Conservation (phyloP, 2,888 invertebrate genomes). For the Xestobium rufovillosum region DNA sequence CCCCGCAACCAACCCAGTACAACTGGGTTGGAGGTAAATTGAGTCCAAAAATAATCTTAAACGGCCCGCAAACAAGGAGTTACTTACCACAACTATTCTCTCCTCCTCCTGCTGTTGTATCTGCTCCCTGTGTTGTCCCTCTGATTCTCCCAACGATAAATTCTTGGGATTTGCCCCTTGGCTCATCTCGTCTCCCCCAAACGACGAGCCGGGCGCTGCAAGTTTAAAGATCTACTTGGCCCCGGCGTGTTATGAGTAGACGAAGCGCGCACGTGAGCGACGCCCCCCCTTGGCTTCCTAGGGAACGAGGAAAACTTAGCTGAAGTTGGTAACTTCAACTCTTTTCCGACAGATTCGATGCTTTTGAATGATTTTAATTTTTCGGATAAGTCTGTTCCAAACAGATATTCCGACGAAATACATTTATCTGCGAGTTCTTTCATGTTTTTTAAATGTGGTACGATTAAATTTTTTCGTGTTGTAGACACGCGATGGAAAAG, state of each 20-base stretch:
- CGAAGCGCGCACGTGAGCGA: not conserved
- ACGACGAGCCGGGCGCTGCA: constrained; percentile 4
- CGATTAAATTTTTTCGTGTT: constrained; percentile 14
- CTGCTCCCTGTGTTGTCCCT: constrained; percentile 4
- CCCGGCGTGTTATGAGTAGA: constrained; percentile 4
- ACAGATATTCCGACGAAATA: constrained; percentile 12
- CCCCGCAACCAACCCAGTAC: too few species aligned
- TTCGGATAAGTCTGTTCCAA: constrained; percentile 12
- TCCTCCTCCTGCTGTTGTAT: constrained; percentile 4
- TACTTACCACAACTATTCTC: too few species aligned
- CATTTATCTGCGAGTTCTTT: constrained; percentile 13
- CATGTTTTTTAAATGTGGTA: constrained; percentile 13
- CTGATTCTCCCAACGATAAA: constrained; percentile 7
- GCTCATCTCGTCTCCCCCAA: constrained; percentile 4
- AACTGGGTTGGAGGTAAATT: too few species aligned
- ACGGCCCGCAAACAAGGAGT: too few species aligned
- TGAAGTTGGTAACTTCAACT: constrained; percentile 10
- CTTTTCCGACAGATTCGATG: constrained; percentile 13
- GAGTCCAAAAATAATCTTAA: too few species aligned
- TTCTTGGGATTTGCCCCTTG: constrained; percentile 2
- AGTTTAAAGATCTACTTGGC: constrained; percentile 4
- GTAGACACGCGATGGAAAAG: constrained; percentile 15
- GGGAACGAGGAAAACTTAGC: too few species aligned
- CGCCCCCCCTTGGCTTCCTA: constrained; percentile 2
- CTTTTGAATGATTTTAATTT: constrained; percentile 14